Conservation (phyloP, 2,888 invertebrate genomes). For the Cheilosia pagana region DNA sequence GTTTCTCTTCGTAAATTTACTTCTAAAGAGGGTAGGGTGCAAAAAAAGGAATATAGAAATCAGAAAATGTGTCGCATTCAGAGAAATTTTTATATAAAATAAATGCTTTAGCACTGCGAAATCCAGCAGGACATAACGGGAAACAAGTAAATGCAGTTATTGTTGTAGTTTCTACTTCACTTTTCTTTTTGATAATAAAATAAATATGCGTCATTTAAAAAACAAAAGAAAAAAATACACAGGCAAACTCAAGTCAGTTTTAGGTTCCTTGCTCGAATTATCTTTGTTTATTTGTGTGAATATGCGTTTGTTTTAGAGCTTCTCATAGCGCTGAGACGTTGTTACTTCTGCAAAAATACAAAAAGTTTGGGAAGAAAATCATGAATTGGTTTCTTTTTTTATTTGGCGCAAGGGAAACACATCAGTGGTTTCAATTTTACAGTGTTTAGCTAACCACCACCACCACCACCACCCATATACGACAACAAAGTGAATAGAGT, state of each 20-base stretch:
- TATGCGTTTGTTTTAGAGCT: constrained; percentile 87
- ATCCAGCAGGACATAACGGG: constrained; percentile 11
- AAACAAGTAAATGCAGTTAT: constrained; percentile 54
- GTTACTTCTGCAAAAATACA: constrained; percentile 93
- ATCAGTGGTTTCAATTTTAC: constrained; percentile 30
- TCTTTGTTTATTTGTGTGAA: constrained; percentile 64
- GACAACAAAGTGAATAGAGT: not conserved
- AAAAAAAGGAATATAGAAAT: constrained; percentile 22
- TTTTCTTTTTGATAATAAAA: constrained; percentile 30
- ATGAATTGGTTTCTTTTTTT: constrained; percentile 51
- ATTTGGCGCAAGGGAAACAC: constrained; percentile 37
- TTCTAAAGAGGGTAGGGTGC: constrained; percentile 37
- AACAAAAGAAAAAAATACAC: constrained; percentile 55
- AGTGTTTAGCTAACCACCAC: constrained; percentile 57
- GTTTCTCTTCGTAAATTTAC: constrained; percentile 6
- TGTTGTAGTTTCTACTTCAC: constrained; percentile 13
- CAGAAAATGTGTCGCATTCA: constrained; percentile 6
- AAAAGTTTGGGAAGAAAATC: constrained; percentile 66
- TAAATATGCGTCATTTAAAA: constrained; percentile 39
- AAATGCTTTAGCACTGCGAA: constrained; percentile 53
- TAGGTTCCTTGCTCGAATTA: constrained; percentile 75
- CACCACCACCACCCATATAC: constrained; percentile 27
- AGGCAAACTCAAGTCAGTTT: constrained; percentile 62
- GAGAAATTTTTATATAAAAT: constrained; percentile 1
- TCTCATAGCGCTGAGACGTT: constrained; percentile 95